Evolutionary conservation across 2,113 vertebrate species (phyloP).

Genomic region (Sakesphorus luctuosus): DNA sequence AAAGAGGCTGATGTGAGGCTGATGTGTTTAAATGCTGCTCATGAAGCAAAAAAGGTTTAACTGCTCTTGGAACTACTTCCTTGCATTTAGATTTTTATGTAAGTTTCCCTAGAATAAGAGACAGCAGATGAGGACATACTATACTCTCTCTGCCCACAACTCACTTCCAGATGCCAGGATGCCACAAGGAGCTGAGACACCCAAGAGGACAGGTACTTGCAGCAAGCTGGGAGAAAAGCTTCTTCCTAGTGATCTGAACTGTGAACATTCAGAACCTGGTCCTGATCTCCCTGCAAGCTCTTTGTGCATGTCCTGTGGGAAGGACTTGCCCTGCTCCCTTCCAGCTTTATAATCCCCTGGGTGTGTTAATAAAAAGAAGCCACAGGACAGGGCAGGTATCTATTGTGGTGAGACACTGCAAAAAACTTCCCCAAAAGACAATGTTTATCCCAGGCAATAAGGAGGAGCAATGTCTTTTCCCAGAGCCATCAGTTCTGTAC

Average conservation of each 20-base stretch:
- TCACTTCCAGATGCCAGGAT: neutral
- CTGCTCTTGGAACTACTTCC: neutral
- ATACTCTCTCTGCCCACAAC: neutral
- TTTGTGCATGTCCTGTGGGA: neutral
- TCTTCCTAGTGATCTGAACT: neutral
- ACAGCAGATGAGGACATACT: neutral
- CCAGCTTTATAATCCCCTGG: neutral
- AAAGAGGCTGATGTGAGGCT: neutral
- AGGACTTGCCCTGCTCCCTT: neutral
- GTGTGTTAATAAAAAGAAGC: neutral
- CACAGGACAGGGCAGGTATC: neutral
- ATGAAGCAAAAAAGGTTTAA: neutral
- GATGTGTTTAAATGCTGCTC: neutral
- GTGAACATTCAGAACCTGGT: neutral
- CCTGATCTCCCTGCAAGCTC: neutral
- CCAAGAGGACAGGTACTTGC: neutral
- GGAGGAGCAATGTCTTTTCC: neutral
- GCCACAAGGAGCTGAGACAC: neutral
- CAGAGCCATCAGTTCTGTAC: neutral
- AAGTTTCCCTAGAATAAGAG: neutral
- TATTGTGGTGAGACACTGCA: neutral
- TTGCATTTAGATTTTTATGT: neutral
- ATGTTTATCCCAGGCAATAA: neutral
- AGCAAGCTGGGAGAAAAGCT: neutral
- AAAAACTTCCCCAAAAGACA: neutral